Base-by-base conservation (phyloP, 2,113 vertebrate species). In the Corythornis cristatus region DNA sequence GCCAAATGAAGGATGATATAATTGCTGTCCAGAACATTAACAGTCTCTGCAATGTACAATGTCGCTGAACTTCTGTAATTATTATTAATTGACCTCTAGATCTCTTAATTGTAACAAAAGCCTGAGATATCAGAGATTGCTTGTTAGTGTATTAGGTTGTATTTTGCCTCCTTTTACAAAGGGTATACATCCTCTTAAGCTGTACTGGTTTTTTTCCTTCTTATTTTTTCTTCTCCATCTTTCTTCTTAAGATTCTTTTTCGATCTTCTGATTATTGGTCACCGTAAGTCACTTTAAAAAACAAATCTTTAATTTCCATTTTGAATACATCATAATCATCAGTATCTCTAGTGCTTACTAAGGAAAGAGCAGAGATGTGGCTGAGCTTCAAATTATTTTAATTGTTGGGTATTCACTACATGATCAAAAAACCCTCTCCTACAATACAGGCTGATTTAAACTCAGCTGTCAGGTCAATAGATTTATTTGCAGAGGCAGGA, bases 1-100 rank as follows among this genome's bases (percentile, higher is more conserved):
- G 79, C 54, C 79, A 92, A 92, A 79, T 54, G 29, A 91, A 85
- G 45, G 22, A 31, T 28, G 40, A 82, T 79, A 73, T 26, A 86
- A 90, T 84, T 88, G 42, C 70, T 89, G 67, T 70, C 73, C 66
- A 79, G 74, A 86, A 85, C 54, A 86, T 72, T 83, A 90, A n/a
- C 35, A 58, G 6, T 45, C 26, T 51, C 48, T 62, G 45, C 37
- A 78, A 65, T 70, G 40, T 33, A 53, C 60, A 58, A 65, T 57
- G 50, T 37, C 58, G 72, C 25, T 86, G 72, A 77, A 77, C 64
- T 86, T 77, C 37, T 66, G 2, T 40, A 86, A 77, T 83, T 77
- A 18, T 89, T 88, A 64, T 62, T 93, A 89, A 83, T 85, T 94
- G 82, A 94, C 64, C 33, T 80, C 51, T 64, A 77, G 51, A 67